phyloP scores from a whole-genome alignment of 2,888 invertebrate genomes.

The Xestobium rufovillosum region DNA sequence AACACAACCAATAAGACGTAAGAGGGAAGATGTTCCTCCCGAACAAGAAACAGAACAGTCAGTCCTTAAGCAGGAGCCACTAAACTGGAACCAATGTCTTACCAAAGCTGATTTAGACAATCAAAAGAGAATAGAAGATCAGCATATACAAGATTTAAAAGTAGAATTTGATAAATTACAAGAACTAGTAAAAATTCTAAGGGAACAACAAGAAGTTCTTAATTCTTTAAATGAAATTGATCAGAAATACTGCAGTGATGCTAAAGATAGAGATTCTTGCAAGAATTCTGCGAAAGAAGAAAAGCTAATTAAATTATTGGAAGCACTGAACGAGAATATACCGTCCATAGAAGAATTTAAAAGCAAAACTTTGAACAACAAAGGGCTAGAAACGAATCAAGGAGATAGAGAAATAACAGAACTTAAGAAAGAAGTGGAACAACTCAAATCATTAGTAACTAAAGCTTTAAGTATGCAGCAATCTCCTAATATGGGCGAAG shows the following conservation, averaged over 20 bases:
- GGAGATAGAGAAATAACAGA: slow-evolving; percentile 8
- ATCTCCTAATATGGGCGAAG: too few species aligned
- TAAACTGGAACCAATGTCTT: too few species aligned
- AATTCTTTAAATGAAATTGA: slow-evolving; percentile 25
- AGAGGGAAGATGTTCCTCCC: too few species aligned
- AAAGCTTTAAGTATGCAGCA: neutral
- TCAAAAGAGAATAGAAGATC: neutral
- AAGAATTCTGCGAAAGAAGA: slow-evolving; percentile 10
- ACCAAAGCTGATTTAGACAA: neutral
- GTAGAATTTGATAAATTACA: slow-evolving; percentile 35
- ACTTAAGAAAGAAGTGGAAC: slow-evolving; percentile 4
- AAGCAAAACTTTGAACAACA: slow-evolving; percentile 1
- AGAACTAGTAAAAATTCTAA: slow-evolving; percentile 32
- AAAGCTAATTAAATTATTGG: slow-evolving; percentile 8
- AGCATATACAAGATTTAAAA: slow-evolving; percentile 29
- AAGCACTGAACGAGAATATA: slow-evolving; percentile 9
- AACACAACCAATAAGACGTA: too few species aligned
- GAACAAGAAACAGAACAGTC: too few species aligned
- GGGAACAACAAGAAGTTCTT: slow-evolving; percentile 34
- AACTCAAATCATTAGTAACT: slow-evolving; percentile 7
- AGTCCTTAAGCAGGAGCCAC: too few species aligned
- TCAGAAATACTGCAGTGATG: slow-evolving; percentile 2
- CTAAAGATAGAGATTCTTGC: neutral
- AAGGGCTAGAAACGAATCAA: slow-evolving; percentile 10
- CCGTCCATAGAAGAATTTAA: neutral